These are phyloP conservation scores for Drosophila busckii DNA, from an alignment of 1,140 invertebrate genomes.

Conservation along the genomic window DNA sequence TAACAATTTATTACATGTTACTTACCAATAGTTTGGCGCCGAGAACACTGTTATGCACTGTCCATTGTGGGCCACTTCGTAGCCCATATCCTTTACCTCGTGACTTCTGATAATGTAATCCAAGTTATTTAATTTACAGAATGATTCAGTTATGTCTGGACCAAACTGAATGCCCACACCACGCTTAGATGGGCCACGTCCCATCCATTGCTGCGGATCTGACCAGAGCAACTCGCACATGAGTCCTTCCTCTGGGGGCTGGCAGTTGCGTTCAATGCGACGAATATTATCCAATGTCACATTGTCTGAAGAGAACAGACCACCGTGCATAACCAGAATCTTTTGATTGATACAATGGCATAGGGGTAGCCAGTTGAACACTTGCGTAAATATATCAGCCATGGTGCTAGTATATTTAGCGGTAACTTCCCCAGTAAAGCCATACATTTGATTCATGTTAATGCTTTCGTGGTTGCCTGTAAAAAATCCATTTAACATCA, in stretches of 20 bases:
- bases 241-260: slow-evolving; percentile 97
- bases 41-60: slow-evolving; percentile 98
- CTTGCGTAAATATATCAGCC: slow-evolving; percentile 98
- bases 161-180: slow-evolving; percentile 99
- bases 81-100: slow-evolving; percentile 98
- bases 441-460: slow-evolving; percentile 99
- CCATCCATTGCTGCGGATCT: slow-evolving; percentile 94
- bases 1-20: background rate
- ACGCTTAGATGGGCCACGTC: slow-evolving; percentile 94
- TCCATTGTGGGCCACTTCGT: slow-evolving; percentile 95
- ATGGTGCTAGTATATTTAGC: slow-evolving; percentile 96
- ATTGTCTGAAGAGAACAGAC: slow-evolving; percentile 92
- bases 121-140: slow-evolving; percentile 91
- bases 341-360: slow-evolving; percentile 96
- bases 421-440: slow-evolving; percentile 98
- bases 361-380: slow-evolving; percentile 98
- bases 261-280: slow-evolving; percentile 92
- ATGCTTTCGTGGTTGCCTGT: slow-evolving; percentile 98
- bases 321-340: slow-evolving; percentile 97
- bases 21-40: slow-evolving; percentile 98
- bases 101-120: slow-evolving; percentile 98
- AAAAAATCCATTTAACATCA: slow-evolving; percentile 38
- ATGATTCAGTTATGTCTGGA: slow-evolving; percentile 95
- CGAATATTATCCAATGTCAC: slow-evolving; percentile 95
- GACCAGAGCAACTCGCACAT: slow-evolving; percentile 99